These are phyloP conservation scores for Melieria picta DNA, from an alignment of 2,888 invertebrate species.

Conservation along the genomic window DNA sequence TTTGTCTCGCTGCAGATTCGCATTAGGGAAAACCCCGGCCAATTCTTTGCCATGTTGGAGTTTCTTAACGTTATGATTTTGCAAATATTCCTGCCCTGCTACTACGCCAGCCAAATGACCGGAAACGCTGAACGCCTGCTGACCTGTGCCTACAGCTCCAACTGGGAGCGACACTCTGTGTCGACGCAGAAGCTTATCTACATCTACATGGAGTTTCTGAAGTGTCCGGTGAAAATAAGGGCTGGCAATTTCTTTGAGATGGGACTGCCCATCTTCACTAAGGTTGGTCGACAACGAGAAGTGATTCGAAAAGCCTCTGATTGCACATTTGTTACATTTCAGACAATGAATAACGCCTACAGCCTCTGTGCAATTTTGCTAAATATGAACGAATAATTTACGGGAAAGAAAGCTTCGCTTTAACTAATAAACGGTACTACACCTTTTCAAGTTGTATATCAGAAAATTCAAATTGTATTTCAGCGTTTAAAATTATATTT, in stretches of 20 bases:
- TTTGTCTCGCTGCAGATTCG: constrained; percentile 53
- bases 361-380: constrained; percentile 42
- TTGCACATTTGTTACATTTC: neutral
- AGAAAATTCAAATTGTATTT: too few species aligned
- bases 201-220: constrained; percentile 57
- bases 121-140: constrained; percentile 48
- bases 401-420: too few species aligned
- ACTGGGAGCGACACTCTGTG: constrained; percentile 52
- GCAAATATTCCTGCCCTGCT: constrained; percentile 59
- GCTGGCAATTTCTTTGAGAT: constrained; percentile 57
- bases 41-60: constrained; percentile 47
- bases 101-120: constrained; percentile 56
- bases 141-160: constrained; percentile 50
- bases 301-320: too few species aligned
- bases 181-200: constrained; percentile 50
- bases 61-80: constrained; percentile 52
- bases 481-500: too few species aligned
- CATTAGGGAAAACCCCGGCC: constrained; percentile 42
- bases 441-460: too few species aligned
- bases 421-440: too few species aligned
- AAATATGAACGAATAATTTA: constrained; percentile 31
- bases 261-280: constrained; percentile 56
- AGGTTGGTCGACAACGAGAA: constrained; percentile 43
- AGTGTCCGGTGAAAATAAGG: constrained; percentile 50
- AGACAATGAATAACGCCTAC: constrained; percentile 36